Conservation (phyloP, 1,140 invertebrate species). For the Drosophila yakuba region DNA sequence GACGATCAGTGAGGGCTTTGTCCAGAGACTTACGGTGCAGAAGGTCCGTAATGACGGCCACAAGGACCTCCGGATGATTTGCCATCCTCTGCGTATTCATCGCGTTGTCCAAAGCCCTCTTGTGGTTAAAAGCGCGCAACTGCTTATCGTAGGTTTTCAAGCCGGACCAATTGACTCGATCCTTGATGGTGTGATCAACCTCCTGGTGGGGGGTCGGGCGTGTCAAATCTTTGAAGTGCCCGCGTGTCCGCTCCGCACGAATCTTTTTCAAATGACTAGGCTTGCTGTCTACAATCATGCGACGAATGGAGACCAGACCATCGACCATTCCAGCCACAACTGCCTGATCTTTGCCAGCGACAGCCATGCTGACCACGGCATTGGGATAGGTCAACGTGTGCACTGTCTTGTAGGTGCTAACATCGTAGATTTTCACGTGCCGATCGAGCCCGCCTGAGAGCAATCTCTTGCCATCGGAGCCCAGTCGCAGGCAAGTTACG, state of each 20-base stretch:
- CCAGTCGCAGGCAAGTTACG: conserved; percentile 92
- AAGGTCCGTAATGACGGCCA: conserved; percentile 93
- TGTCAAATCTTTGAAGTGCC: conserved; percentile 67
- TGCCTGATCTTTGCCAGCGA: conserved; percentile 92
- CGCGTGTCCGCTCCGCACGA: conserved; percentile 30
- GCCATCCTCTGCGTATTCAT: conserved; percentile 87
- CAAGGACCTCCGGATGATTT: conserved; percentile 90
- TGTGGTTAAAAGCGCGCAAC: conserved; percentile 92
- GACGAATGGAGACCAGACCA: conserved; percentile 94
- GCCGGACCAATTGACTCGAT: conserved; percentile 84
- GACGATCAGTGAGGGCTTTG: conserved; percentile 89
- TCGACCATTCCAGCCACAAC: conserved; percentile 96
- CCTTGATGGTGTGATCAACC: conserved; percentile 86
- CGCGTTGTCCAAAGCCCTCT: conserved; percentile 91
- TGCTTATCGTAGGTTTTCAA: conserved; percentile 88
- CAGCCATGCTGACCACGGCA: conserved; percentile 93
- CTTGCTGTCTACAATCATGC: conserved; percentile 87
- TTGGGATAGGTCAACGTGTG: conserved; percentile 96
- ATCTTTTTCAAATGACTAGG: conserved; percentile 76
- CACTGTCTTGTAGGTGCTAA: conserved; percentile 93
- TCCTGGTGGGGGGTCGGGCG: conserved; percentile 74
- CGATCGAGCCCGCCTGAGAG: conserved; percentile 96
- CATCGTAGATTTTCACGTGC: conserved; percentile 97
- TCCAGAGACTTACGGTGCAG: conserved; percentile 90
- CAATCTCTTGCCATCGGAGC: conserved; percentile 92